A percentile compares a stretch with the other conserved stretches of the same genome.
phyloP scores from a whole-genome alignment of 1,140 invertebrate species.

The Ridgeia piscesae region DNA sequence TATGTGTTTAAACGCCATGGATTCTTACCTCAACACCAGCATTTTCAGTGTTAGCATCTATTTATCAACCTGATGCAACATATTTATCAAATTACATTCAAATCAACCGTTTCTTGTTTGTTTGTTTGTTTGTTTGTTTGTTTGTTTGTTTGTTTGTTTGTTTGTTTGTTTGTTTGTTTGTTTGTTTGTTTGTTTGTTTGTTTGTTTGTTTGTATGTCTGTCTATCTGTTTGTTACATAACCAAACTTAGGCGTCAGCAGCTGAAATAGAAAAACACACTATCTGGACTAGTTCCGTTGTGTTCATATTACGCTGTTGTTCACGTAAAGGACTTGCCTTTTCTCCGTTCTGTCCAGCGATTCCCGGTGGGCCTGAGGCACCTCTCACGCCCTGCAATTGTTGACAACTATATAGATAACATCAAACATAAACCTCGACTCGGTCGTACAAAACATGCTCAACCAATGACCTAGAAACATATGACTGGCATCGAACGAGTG shows the following conservation, averaged over 20 bases:
- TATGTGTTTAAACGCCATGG: background rate
- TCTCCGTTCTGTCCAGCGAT: background rate
- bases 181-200: no score
- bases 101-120: no score
- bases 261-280: background rate
- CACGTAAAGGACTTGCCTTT: background rate
- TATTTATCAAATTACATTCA: no score
- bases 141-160: no score
- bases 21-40: background rate
- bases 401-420: background rate
- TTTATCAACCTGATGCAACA: no score
- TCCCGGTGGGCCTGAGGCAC: background rate
- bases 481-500: no score
- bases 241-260: no score
- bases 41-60: background rate
- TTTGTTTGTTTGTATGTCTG: no score
- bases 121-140: no score
- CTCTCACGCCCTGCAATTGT: background rate
- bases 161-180: no score
- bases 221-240: no score
- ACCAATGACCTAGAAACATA: background rate
- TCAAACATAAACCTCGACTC: no score
- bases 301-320: background rate
- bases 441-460: background rate
- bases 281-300: background rate